phyloP scores from a whole-genome alignment of 2,113 vertebrate genomes.

The Okapia johnstoni region DNA sequence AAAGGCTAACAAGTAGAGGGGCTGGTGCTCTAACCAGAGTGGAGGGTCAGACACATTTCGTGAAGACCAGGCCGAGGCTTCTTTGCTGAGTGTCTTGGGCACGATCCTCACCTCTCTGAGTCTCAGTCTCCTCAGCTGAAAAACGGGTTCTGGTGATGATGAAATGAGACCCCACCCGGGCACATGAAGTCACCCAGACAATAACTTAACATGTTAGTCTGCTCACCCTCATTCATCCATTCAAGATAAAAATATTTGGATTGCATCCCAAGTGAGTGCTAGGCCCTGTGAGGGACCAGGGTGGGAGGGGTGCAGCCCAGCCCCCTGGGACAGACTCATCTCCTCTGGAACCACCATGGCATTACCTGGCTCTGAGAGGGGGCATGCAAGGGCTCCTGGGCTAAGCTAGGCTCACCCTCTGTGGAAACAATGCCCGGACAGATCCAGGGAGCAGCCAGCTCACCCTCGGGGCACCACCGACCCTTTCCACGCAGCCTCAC shows the following conservation, averaged over 20 bases:
- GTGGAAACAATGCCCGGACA: fast-evolving
- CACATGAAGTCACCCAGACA: neutral
- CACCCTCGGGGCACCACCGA: fast-evolving
- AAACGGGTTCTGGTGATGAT: neutral
- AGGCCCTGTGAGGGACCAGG: neutral
- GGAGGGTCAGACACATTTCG: no score
- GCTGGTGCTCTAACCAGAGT: no score
- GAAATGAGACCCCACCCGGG: neutral
- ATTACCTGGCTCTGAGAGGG: neutral
- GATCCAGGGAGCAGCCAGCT: neutral
- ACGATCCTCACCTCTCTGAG: neutral
- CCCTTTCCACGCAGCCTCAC: neutral
- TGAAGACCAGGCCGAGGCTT: neutral
- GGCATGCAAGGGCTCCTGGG: neutral
- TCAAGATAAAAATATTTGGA: neutral
- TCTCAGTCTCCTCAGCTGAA: neutral
- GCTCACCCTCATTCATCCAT: neutral
- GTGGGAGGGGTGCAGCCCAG: neutral
- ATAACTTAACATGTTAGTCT: fast-evolving
- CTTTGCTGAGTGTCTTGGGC: neutral
- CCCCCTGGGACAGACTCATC: neutral
- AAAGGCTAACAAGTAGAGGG: neutral
- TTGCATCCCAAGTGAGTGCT: neutral
- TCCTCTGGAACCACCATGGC: neutral
- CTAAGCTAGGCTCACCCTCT: neutral